Percentiles rank a stretch among this genome's conserved stretches.
phyloP scores from a whole-genome alignment of 2,797 vertebrate genomes.

The Hephaestus fuliginosus region DNA sequence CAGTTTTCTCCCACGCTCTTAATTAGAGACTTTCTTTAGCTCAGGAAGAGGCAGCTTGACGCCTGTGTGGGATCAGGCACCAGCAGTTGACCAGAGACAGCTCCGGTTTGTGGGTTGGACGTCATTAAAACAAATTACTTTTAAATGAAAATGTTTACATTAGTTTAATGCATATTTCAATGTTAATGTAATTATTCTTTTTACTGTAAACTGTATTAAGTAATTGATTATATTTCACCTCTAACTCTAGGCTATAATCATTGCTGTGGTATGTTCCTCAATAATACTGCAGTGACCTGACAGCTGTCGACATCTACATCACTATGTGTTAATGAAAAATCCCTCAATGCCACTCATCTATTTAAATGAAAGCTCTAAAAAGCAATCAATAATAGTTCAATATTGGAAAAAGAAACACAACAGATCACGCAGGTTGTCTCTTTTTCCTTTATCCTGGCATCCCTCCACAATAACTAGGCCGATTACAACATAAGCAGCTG shows the following conservation, averaged over 20 bases:
- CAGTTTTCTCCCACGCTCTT: not conserved
- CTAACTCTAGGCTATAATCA: constrained; percentile 4
- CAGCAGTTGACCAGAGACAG: constrained; percentile 14
- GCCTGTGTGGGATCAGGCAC: constrained; percentile 5
- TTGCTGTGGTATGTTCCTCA: not conserved
- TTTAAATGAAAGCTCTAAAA: constrained; percentile 14
- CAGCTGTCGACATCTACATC: constrained; percentile 29
- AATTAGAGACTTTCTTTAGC: not conserved
- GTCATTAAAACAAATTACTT: not conserved
- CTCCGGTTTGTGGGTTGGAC: constrained; percentile 18
- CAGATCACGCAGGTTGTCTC: not conserved
- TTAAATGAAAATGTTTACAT: not conserved
- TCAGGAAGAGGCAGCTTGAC: not conserved
- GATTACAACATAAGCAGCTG: constrained; percentile 27
- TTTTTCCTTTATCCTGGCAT: not conserved
- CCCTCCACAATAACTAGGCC: constrained; percentile 12
- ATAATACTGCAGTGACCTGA: constrained; percentile 7
- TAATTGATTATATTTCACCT: not conserved
- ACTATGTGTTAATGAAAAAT: constrained; percentile 19
- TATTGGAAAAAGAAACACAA: not conserved
- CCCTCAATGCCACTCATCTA: constrained; percentile 16
- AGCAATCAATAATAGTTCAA: constrained; percentile 32
- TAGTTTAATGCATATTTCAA: not conserved
- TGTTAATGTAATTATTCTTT: constrained; percentile 10
- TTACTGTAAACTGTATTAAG: not conserved